A percentile compares a stretch with the other conserved stretches of the same genome.
Conservation (phyloP, 1,140 invertebrate species). For the Caenorhabditis remanei region DNA sequence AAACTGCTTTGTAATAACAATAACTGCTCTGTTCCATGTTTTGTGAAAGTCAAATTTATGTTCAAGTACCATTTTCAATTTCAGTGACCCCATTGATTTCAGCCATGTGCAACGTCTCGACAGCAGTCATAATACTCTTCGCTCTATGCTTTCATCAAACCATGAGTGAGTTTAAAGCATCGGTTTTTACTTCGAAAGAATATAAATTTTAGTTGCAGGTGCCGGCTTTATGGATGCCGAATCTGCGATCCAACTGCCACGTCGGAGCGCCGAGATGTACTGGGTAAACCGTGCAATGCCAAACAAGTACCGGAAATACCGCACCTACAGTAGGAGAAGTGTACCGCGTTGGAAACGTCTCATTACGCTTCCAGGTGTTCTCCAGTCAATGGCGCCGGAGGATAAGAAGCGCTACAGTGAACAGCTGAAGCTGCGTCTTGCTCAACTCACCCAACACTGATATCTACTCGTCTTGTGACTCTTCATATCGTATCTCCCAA, state of each 20-base stretch:
- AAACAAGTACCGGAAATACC: conserved; percentile 50
- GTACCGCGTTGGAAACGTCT: conserved; percentile 33
- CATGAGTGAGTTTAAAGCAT: neutral
- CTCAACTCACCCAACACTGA: conserved; percentile 41
- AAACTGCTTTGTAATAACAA: too few relatives aligned
- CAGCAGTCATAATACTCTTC: conserved; percentile 47
- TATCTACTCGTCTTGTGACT: neutral
- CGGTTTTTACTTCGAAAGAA: neutral
- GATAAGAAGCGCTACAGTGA: conserved; percentile 44
- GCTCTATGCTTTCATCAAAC: conserved; percentile 44
- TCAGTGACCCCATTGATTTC: conserved; percentile 43
- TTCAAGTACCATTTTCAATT: neutral
- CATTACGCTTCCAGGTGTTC: conserved; percentile 29
- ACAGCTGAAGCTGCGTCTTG: conserved; percentile 27
- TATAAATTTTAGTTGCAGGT: neutral
- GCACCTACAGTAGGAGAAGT: conserved; percentile 56
- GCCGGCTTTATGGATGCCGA: conserved; percentile 43
- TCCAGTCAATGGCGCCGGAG: conserved; percentile 45
- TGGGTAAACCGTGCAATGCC: conserved; percentile 50
- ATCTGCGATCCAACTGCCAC: conserved; percentile 29
- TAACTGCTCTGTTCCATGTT: too few relatives aligned
- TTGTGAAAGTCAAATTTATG: neutral
- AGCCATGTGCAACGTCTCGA: conserved; percentile 41
- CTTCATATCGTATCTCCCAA: neutral
- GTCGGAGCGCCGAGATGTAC: conserved; percentile 52